Evolutionary conservation across 2,797 vertebrate species (phyloP).

Genomic region (Tragelaphus oryx): DNA sequence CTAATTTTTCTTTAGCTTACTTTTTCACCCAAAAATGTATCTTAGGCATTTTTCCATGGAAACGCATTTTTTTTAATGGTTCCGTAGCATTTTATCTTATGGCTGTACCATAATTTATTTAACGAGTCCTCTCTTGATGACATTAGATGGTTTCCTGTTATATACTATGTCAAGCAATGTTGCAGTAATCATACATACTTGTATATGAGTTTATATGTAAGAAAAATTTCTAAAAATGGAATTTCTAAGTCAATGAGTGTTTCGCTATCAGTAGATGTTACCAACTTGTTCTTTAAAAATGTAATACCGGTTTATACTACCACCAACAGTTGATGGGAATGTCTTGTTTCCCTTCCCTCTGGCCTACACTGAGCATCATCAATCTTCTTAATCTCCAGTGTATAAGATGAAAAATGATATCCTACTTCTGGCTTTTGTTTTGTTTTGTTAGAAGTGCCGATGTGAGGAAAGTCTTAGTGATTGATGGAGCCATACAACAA

Average conservation of each 20-base stretch:
- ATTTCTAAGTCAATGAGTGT: neutral
- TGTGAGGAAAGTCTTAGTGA: neutral
- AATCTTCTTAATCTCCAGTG: neutral
- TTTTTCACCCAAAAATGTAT: neutral
- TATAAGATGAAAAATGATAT: neutral
- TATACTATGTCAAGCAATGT: neutral
- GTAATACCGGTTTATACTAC: neutral
- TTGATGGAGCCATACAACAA: neutral
- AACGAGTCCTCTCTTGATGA: neutral
- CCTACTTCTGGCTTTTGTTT: neutral
- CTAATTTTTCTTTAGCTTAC: neutral
- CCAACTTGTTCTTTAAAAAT: neutral
- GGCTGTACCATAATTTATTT: neutral
- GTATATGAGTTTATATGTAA: neutral
- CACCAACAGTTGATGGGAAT: neutral
- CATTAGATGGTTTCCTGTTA: neutral
- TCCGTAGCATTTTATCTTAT: neutral
- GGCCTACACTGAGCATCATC: neutral
- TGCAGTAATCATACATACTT: neutral
- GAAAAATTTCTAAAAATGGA: neutral
- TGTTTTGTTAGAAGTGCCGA: neutral
- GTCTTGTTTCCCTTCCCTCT: neutral
- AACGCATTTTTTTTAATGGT: neutral
- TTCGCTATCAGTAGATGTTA: neutral
- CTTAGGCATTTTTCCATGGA: neutral